Conservation (phyloP, 2,888 invertebrate species). For the Eurytoma californica region DNA sequence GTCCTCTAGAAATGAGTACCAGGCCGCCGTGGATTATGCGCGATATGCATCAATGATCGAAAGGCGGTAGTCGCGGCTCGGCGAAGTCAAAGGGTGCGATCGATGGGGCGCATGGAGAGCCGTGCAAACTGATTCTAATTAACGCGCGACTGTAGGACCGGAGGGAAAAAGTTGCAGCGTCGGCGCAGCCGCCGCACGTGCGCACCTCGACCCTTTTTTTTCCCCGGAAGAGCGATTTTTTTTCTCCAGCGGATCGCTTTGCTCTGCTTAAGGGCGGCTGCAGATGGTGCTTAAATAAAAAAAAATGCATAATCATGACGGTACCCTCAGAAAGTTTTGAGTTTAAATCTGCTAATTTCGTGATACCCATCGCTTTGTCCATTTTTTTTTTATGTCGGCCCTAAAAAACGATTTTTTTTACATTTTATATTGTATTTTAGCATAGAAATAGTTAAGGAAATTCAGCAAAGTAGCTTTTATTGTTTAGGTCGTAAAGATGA, state of each 20-base stretch:
- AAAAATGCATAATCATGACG: too few species aligned
- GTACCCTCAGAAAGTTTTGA: too few species aligned
- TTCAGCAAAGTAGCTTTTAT: too few species aligned
- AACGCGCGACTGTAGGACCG: neutral
- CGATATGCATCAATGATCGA: conserved; percentile 30
- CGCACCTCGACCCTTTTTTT: conserved; percentile 8
- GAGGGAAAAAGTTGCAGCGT: conserved; percentile 26
- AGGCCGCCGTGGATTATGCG: conserved; percentile 19
- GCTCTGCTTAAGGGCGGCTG: too few species aligned
- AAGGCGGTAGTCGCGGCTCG: neutral
- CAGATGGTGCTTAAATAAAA: too few species aligned
- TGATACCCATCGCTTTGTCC: too few species aligned
- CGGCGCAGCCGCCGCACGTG: neutral
- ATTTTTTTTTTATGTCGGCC: too few species aligned
- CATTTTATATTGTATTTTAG: too few species aligned
- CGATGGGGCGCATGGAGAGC: conserved; percentile 35
- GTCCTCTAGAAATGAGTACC: neutral
- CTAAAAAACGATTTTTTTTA: too few species aligned
- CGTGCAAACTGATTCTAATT: conserved; percentile 50
- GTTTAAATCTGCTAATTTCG: too few species aligned
- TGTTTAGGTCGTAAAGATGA: too few species aligned
- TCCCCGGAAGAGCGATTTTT: neutral
- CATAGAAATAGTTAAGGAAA: too few species aligned
- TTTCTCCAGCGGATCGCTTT: neutral
- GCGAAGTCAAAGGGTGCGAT: conserved; percentile 21